Conservation (phyloP, 1,140 invertebrate species). For the Caenorhabditis inopinata region DNA sequence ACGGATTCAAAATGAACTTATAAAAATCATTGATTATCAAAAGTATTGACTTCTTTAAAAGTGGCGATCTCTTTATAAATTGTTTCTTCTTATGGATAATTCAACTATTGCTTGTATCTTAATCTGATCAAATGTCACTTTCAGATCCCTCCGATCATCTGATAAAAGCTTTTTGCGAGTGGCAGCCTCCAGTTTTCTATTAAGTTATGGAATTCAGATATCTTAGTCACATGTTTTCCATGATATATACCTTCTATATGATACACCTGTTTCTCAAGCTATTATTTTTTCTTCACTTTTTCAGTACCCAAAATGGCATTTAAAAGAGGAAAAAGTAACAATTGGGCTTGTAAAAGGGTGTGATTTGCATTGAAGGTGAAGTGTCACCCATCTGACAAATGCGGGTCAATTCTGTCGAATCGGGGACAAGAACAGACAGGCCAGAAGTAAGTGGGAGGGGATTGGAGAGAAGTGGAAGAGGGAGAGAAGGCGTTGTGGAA, state of each 20-base stretch:
- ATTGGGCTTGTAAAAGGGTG: slow-evolving; percentile 33
- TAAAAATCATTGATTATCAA: no score
- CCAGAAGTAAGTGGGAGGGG: slow-evolving; percentile 10
- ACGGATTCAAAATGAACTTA: no score
- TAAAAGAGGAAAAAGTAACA: not conserved
- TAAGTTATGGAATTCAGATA: no score
- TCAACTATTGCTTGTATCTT: not conserved
- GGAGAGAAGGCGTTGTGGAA: not conserved
- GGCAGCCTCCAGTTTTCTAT: not conserved
- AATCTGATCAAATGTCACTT: slow-evolving; percentile 17
- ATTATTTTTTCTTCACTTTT: not conserved
- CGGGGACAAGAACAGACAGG: slow-evolving; percentile 29
- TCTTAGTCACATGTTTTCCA: no score
- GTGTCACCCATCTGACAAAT: slow-evolving; percentile 33
- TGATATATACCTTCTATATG: no score
- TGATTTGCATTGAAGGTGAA: slow-evolving; percentile 34
- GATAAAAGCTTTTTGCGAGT: not conserved
- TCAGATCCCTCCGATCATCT: not conserved
- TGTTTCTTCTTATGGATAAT: no score
- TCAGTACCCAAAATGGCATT: not conserved
- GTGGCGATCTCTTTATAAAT: no score
- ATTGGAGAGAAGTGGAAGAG: not conserved
- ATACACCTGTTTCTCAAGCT: not conserved
- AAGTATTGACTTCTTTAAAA: no score
- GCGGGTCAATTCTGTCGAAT: slow-evolving; percentile 30